phyloP scores from a whole-genome alignment of 2,888 invertebrate species.

The Cylindroiulus punctatus region DNA sequence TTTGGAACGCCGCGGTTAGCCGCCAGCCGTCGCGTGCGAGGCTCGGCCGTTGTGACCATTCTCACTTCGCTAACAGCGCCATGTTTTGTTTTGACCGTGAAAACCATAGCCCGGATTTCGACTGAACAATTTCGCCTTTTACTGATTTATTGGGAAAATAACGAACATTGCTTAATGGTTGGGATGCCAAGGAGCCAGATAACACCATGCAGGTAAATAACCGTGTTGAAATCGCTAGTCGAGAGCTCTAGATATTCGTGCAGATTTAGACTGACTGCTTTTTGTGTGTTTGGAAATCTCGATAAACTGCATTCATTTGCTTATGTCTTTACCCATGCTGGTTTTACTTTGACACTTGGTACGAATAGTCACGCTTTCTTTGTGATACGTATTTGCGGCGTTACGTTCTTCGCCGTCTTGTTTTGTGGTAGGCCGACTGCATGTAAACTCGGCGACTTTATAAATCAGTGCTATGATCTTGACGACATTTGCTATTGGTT shows the following conservation, averaged over 20 bases:
- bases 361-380: neutral
- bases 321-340: neutral
- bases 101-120: neutral
- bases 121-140: neutral
- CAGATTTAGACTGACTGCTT: neutral
- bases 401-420: neutral
- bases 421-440: too few species aligned
- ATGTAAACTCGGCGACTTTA: neutral
- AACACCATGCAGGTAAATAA: neutral
- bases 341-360: neutral
- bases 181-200: neutral
- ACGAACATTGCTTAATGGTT: neutral
- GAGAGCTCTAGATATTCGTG: neutral
- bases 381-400: neutral
- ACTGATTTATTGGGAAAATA: neutral
- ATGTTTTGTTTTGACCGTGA: constrained; percentile 55
- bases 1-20: neutral
- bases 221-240: neutral
- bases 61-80: constrained; percentile 45
- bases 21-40: constrained; percentile 27
- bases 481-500: neutral
- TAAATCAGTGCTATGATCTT: neutral
- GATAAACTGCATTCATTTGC: constrained; percentile 14
- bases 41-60: neutral
- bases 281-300: constrained; percentile 30